Evolutionary conservation across 23 tunicate genomes (phyloP), one percentile per base, ranked within the genome.

Genomic region (Pegea sp.): DNA sequence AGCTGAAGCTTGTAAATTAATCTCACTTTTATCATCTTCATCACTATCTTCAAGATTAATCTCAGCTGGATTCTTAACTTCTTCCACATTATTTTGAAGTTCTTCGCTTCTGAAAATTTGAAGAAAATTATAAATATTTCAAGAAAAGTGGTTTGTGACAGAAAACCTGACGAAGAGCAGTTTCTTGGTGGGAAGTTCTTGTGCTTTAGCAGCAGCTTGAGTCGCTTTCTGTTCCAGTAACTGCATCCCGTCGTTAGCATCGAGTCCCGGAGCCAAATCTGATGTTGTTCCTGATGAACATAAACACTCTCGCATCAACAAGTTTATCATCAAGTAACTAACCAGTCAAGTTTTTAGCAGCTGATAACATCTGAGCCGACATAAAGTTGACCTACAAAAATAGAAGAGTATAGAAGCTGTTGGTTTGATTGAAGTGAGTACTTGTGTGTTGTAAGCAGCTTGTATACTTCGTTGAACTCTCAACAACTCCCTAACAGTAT

Each of bases 351-450:
- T 69, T 66, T 8, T 74, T 58, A 26, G 88, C 69, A 32, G 74
- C 55, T 19, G 98, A 76, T 49, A 89, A 50, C 98, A 89, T 89
- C 28, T 77, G 90, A 16, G 98, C 98, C 7, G 98, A 71, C 98
- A 89, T 89, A 53, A 64, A 89, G 62, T 89, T 89, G 32, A 84
- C 95, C 80, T 72, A 44, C 3, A 54, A 50, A 48, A 21, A 4
- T 2, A 42, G 21, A 26, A 43, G 2, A 18, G 11, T 38, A 8
- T 38, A 38, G 16, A 38, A 38, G 16, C 6, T 13, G 56, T 13
- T 50, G 6, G 19, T 6, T 6, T 11, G 8, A 50, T 7, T 20
- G 19, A 6, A 50, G 22, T 13, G 22, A 4, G 7, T 62, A 69
- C 89, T 72, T 77, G 91, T 20, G 90, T 77, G 60, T 89, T 89